Evolutionary conservation across 1,140 invertebrate genomes (phyloP).

Genomic region (Hyles vespertilio): DNA sequence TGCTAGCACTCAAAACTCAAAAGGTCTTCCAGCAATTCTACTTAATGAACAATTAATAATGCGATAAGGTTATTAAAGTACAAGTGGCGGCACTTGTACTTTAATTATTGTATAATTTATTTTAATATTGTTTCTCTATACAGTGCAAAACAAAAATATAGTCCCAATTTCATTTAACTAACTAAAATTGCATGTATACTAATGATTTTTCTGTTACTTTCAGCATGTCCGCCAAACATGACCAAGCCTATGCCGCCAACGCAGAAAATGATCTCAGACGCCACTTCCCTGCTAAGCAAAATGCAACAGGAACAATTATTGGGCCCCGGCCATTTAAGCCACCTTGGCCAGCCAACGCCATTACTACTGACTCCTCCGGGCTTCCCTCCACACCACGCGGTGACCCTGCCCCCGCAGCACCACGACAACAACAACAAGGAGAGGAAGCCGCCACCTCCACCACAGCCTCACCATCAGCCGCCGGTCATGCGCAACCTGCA

Average conservation of each 20-base stretch:
- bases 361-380: slow-evolving; percentile 80
- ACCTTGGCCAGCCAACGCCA: slow-evolving; percentile 77
- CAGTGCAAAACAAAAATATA: too few relatives aligned
- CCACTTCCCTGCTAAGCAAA: slow-evolving; percentile 83
- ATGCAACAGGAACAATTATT: slow-evolving; percentile 82
- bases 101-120: too few relatives aligned
- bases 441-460: slow-evolving; percentile 76
- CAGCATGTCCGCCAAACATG: slow-evolving; percentile 83
- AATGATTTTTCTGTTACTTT: slow-evolving; percentile 13
- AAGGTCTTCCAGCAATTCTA: not conserved
- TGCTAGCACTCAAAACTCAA: not conserved
- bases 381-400: slow-evolving; percentile 79
- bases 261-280: slow-evolving; percentile 83
- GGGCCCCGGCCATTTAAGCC: slow-evolving; percentile 64
- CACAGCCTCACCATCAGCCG: slow-evolving; percentile 78
- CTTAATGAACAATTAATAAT: too few relatives aligned
- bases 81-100: too few relatives aligned
- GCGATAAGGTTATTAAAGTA: too few relatives aligned
- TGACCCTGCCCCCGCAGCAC: slow-evolving; percentile 75
- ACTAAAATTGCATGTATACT: too few relatives aligned
- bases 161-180: too few relatives aligned
- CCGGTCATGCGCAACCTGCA: slow-evolving; percentile 83
- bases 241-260: slow-evolving; percentile 86
- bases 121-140: too few relatives aligned
- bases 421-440: slow-evolving; percentile 76